A percentile compares a stretch with the other conserved stretches of the same genome.
phyloP scores from a whole-genome alignment of 2,797 vertebrate species.

The Smutsia temminckii region DNA sequence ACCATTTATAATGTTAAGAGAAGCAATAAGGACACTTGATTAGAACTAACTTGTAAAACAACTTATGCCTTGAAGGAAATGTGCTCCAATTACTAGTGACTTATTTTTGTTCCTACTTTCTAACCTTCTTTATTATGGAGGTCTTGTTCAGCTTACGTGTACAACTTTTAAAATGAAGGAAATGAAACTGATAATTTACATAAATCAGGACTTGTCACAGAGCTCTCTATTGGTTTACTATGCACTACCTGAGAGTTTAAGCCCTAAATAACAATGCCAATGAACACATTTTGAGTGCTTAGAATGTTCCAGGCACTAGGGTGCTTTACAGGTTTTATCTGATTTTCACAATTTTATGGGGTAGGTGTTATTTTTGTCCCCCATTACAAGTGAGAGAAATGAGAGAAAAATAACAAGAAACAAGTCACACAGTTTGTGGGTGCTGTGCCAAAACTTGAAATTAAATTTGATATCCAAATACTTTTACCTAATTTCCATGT shows the following conservation, averaged over 20 bases:
- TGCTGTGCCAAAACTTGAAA: slow-evolving; percentile 39
- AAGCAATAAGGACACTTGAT: background rate
- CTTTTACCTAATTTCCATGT: slow-evolving; percentile 12
- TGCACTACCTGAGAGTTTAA: background rate
- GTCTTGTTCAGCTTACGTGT: background rate
- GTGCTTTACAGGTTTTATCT: background rate
- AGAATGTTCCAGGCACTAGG: background rate
- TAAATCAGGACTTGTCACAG: background rate
- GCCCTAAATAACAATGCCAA: background rate
- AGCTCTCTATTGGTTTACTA: background rate
- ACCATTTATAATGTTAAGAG: background rate
- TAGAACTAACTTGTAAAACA: slow-evolving; percentile 34
- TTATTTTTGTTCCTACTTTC: background rate
- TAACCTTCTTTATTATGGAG: background rate
- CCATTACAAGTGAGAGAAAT: slow-evolving; percentile 11
- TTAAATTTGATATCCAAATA: slow-evolving; percentile 53
- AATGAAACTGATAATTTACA: background rate
- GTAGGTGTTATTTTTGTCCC: background rate
- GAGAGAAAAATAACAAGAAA: background rate
- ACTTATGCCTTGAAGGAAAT: background rate
- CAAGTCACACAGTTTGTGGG: background rate
- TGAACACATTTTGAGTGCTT: background rate
- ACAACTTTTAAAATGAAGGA: background rate
- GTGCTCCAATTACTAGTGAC: slow-evolving; percentile 2
- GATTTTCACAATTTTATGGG: background rate